Percentiles rank a stretch among this genome's conserved stretches.
Evolutionary conservation across 2,113 vertebrate genomes (phyloP).

Genomic region (Empidonax traillii): DNA sequence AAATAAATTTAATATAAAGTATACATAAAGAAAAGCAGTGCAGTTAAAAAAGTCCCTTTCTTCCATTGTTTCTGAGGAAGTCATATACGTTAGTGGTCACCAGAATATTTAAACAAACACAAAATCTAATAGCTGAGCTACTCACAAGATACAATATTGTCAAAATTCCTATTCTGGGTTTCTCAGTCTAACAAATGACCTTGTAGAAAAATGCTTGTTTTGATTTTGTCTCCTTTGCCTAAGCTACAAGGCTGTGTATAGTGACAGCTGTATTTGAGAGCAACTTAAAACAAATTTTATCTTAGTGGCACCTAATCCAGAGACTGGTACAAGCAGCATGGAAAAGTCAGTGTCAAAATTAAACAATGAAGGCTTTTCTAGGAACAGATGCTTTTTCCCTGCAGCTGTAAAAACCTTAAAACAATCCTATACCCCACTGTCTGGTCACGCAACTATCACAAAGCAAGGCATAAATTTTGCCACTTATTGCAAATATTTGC

Average conservation of each 20-base stretch:
- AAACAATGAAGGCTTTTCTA: conserved; percentile 84
- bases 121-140: conserved; percentile 50
- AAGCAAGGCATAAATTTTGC: conserved; percentile 85
- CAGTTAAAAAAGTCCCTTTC: not conserved
- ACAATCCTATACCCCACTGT: conserved; percentile 92
- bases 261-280: conserved; percentile 81
- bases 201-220: conserved; percentile 70
- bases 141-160: conserved; percentile 70
- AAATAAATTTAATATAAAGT: not conserved
- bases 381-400: conserved; percentile 96
- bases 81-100: not conserved
- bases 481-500: conserved; percentile 96
- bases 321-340: conserved; percentile 78
- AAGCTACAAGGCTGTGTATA: conserved; percentile 70
- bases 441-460: conserved; percentile 95
- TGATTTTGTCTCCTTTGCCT: conserved; percentile 72
- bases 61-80: not conserved
- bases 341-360: conserved; percentile 85
- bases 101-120: conserved; percentile 31
- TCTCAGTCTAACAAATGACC: conserved; percentile 65
- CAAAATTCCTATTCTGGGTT: conserved; percentile 67
- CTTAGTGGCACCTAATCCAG: conserved; percentile 83
- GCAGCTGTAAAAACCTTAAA: conserved; percentile 94
- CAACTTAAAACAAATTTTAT: conserved; percentile 83
- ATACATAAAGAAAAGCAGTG: not conserved